phyloP scores from a whole-genome alignment of 2,888 invertebrate species.

The Drosophila macrospina region DNA sequence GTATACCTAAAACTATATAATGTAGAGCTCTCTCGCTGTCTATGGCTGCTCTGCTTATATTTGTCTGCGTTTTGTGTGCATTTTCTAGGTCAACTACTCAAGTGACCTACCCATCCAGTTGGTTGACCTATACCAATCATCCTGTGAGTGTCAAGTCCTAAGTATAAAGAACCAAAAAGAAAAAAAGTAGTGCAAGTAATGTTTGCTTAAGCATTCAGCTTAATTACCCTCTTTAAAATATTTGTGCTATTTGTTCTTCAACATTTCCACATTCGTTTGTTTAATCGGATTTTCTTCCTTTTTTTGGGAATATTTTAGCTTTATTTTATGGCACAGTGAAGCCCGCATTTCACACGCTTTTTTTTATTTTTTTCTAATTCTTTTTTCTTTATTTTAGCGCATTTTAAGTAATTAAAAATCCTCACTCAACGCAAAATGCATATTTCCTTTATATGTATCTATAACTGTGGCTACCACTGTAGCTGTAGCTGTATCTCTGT shows the following conservation, averaged over 20 bases:
- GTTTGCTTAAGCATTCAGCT: conserved; percentile 65
- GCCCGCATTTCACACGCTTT: conserved; percentile 25
- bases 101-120: conserved; percentile 12
- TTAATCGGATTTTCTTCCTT: conserved; percentile 48
- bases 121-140: conserved; percentile 20
- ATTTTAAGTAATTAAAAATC: conserved; percentile 76
- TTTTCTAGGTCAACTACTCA: conserved; percentile 42
- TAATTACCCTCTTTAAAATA: conserved; percentile 59
- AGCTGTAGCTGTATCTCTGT: conserved; percentile 24
- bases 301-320: too few species aligned
- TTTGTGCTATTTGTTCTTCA: conserved; percentile 53
- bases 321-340: conserved; percentile 7
- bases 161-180: conserved; percentile 10
- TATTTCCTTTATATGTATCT: conserved; percentile 1
- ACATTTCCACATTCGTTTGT: conserved; percentile 27
- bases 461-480: not conserved
- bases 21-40: conserved; percentile 2
- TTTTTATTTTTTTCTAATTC: conserved; percentile 10
- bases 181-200: conserved; percentile 30
- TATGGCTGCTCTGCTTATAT: not conserved
- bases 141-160: conserved; percentile 6
- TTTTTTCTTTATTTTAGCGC: conserved; percentile 51
- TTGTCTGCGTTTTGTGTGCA: conserved; percentile 16
- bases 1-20: not conserved
- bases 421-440: conserved; percentile 44